Evolutionary conservation across 2,113 vertebrate genomes (phyloP).

Genomic region (Crotalus tigris): DNA sequence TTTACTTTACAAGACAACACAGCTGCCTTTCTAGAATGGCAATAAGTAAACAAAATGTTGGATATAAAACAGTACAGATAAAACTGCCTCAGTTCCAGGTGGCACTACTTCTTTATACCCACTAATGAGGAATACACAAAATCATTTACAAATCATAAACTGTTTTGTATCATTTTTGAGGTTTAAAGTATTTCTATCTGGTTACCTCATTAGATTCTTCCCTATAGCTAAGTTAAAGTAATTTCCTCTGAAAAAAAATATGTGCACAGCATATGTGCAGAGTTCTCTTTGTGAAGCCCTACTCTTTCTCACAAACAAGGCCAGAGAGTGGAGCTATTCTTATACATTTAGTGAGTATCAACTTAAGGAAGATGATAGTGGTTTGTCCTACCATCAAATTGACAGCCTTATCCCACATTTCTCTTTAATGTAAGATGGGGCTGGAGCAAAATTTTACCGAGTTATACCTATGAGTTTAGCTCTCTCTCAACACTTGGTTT

Average conservation of each 20-base stretch:
- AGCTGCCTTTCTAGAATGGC: background rate
- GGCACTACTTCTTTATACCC: background rate
- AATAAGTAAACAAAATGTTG: background rate
- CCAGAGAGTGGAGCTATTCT: background rate
- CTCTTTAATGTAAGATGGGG: background rate
- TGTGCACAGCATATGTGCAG: background rate
- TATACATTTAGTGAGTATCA: background rate
- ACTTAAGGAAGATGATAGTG: background rate
- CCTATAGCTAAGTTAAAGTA: background rate
- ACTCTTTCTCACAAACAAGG: background rate
- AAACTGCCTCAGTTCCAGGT: background rate
- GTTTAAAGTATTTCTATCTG: background rate
- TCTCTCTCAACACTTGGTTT: background rate
- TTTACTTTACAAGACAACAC: slow-evolving; percentile 2
- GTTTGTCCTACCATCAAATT: background rate
- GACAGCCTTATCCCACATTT: background rate
- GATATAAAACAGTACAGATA: background rate
- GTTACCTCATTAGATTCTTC: background rate
- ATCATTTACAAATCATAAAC: background rate
- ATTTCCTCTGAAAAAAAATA: background rate
- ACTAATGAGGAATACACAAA: background rate
- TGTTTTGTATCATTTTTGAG: background rate
- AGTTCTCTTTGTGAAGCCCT: background rate
- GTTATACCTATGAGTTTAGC: background rate
- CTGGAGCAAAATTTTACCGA: background rate